These are phyloP conservation scores for Dicycla oo DNA, from an alignment of 2,888 invertebrate genomes.

Conservation along the genomic window DNA sequence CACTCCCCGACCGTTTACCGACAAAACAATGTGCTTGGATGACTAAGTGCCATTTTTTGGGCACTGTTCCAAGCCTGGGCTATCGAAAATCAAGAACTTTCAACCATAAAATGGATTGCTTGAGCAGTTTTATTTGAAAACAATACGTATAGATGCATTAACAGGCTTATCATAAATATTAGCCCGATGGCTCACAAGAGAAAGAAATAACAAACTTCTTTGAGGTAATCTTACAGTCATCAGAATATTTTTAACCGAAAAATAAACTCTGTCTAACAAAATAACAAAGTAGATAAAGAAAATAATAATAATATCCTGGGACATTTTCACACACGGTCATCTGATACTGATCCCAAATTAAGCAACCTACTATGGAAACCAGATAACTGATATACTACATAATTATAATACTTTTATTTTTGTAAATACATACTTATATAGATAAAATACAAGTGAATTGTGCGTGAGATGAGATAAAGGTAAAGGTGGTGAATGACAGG, in stretches of 20 bases:
- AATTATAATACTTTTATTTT: too few species aligned
- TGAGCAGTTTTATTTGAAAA: not conserved
- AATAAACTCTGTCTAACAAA: not conserved
- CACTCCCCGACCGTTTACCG: constrained; percentile 15
- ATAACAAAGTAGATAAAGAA: not conserved
- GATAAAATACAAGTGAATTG: too few species aligned
- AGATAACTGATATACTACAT: too few species aligned
- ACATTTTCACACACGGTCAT: too few species aligned
- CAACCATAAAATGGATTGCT: not conserved
- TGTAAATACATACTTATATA: too few species aligned
- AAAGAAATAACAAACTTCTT: not conserved
- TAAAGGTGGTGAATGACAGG: not conserved
- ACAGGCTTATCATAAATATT: too few species aligned
- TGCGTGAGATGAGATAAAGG: not conserved
- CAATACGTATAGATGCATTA: constrained; percentile 1
- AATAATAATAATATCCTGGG: too few species aligned
- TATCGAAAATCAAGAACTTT: not conserved
- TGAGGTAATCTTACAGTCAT: not conserved
- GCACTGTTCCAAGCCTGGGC: constrained; percentile 31
- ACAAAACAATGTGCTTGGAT: constrained; percentile 14
- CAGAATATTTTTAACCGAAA: not conserved
- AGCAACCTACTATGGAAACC: too few species aligned
- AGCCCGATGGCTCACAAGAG: not conserved
- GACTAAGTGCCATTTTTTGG: constrained; percentile 12
- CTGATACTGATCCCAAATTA: too few species aligned